phyloP scores from a whole-genome alignment of 1,140 invertebrate species.

The Drosophila elegans region DNA sequence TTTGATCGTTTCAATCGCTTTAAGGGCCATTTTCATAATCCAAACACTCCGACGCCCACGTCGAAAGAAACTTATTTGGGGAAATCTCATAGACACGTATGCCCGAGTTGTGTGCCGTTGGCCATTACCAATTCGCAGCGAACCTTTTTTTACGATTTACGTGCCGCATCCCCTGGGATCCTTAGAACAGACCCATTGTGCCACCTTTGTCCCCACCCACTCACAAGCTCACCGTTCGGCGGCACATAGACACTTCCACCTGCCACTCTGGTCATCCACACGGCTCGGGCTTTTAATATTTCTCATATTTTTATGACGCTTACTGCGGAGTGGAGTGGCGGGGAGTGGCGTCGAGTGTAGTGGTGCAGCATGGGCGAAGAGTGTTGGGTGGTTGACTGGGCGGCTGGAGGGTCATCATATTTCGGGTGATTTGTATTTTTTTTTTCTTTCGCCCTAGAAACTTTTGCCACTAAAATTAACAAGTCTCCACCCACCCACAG shows the following conservation, averaged over 20 bases:
- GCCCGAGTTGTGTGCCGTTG: constrained; percentile 36
- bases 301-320: constrained; percentile 78
- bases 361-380: constrained; percentile 5
- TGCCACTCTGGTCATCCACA: constrained; percentile 48
- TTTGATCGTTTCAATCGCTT: constrained; percentile 53
- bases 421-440: constrained; percentile 62
- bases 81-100: constrained; percentile 61
- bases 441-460: constrained; percentile 35
- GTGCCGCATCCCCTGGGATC: constrained; percentile 72
- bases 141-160: constrained; percentile 82
- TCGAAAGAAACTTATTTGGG: constrained; percentile 42
- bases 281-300: constrained; percentile 71
- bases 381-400: background rate
- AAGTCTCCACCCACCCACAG: constrained; percentile 46
- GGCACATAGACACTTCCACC: constrained; percentile 44
- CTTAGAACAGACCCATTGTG: constrained; percentile 28
- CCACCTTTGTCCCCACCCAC: background rate
- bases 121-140: constrained; percentile 55
- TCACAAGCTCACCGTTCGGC: constrained; percentile 11
- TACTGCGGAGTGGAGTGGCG: constrained; percentile 22
- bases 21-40: constrained; percentile 52
- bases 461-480: constrained; percentile 80
- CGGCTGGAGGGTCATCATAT: constrained; percentile 66
- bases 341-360: constrained; percentile 4
- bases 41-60: constrained; percentile 10